Evolutionary conservation across 2,797 vertebrate genomes (phyloP).

Genomic region (Lepus oiostolus): DNA sequence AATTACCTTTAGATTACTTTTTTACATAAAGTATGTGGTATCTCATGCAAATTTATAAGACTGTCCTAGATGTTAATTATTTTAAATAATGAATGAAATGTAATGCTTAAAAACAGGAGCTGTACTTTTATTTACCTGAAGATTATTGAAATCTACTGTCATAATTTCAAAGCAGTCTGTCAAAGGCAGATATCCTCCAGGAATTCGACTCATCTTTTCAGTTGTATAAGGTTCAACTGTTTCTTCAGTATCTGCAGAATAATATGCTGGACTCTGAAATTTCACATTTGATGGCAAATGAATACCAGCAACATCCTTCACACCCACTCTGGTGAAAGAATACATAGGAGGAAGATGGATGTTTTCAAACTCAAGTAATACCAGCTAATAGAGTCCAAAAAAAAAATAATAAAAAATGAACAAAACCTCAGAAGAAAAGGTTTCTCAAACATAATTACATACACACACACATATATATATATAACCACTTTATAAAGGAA

Average conservation of each 20-base stretch:
- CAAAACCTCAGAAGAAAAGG: not conserved
- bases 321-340: constrained; percentile 89
- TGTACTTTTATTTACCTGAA: constrained; percentile 90
- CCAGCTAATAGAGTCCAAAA: constrained; percentile 28
- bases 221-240: constrained; percentile 97
- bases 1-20: constrained; percentile 16
- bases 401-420: constrained; percentile 60
- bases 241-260: constrained; percentile 91
- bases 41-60: constrained; percentile 26
- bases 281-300: constrained; percentile 89
- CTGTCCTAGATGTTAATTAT: not conserved
- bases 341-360: constrained; percentile 5
- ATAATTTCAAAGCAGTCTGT: constrained; percentile 94
- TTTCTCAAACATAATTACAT: constrained; percentile 43
- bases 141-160: constrained; percentile 94
- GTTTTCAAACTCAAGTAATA: constrained; percentile 51
- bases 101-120: constrained; percentile 21
- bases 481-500: constrained; percentile 3
- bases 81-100: constrained; percentile 10
- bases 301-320: constrained; percentile 92
- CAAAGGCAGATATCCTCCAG: constrained; percentile 93
- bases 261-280: constrained; percentile 93
- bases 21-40: not conserved
- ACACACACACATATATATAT: not conserved
- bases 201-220: constrained; percentile 94